These are phyloP conservation scores for Equus przewalskii DNA, from an alignment of 2,113 vertebrate genomes.

Conservation along the genomic window DNA sequence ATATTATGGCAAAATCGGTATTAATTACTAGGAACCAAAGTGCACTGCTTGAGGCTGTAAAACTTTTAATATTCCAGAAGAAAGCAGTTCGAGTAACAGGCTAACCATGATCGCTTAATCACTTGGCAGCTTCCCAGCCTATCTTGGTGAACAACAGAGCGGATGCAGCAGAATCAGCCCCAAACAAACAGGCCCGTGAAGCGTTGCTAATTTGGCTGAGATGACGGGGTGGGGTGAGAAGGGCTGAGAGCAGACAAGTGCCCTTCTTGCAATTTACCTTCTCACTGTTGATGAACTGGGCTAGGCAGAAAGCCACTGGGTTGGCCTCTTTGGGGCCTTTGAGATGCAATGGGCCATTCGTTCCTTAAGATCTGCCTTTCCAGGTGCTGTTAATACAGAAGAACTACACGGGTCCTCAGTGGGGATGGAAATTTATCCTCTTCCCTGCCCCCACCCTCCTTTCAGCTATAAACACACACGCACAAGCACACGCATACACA, in stretches of 20 bases:
- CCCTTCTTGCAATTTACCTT: constrained; percentile 30
- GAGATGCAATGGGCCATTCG: neutral
- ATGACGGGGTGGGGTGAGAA: neutral
- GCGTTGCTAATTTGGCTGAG: constrained; percentile 31
- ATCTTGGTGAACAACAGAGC: constrained; percentile 24
- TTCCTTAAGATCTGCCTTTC: neutral
- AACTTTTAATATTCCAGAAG: constrained; percentile 82
- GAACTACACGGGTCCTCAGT: neutral
- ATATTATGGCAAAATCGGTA: constrained; percentile 79
- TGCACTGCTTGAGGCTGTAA: constrained; percentile 73
- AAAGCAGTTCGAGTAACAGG: constrained; percentile 67
- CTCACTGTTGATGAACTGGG: neutral
- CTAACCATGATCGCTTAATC: neutral
- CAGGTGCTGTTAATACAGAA: neutral
- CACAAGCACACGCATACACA: neutral
- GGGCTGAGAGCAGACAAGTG: neutral
- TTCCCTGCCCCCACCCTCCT: neutral
- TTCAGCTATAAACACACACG: neutral
- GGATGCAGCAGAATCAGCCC: neutral
- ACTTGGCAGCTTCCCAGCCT: constrained; percentile 70
- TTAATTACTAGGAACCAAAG: constrained; percentile 78
- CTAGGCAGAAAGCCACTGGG: neutral
- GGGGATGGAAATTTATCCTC: neutral
- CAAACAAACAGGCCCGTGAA: neutral
- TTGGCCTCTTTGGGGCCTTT: constrained; percentile 2